phyloP scores from a whole-genome alignment of 2,113 vertebrate genomes.

The Otis tarda region DNA sequence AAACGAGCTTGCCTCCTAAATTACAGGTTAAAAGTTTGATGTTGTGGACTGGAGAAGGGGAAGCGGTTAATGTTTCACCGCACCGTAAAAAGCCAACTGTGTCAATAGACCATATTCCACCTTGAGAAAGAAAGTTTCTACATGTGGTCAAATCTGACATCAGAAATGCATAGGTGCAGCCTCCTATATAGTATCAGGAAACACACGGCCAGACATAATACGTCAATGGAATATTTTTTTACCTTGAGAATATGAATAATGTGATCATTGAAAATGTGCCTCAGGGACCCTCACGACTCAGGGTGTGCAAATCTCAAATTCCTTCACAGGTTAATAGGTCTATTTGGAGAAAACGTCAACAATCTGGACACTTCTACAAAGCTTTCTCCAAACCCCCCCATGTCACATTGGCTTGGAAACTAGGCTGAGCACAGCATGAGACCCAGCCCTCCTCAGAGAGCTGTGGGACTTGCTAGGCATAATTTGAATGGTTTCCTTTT shows the following conservation, averaged over 20 bases:
- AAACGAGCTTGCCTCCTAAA: neutral
- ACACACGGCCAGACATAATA: neutral
- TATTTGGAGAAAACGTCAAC: neutral
- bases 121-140: constrained; percentile 1
- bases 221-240: neutral
- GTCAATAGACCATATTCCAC: constrained; percentile 32
- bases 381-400: neutral
- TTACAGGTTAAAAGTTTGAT: neutral
- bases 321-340: neutral
- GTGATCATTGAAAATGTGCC: neutral
- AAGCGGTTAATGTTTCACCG: neutral
- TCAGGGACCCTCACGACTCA: neutral
- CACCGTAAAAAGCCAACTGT: constrained; percentile 35
- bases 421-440: neutral
- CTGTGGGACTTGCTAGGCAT: neutral
- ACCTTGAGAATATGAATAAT: neutral
- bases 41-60: neutral
- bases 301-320: neutral
- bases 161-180: neutral
- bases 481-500: neutral
- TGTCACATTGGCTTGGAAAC: neutral
- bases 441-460: neutral
- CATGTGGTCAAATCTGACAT: neutral
- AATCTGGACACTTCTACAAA: neutral
- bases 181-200: neutral